Conservation (phyloP, 64 coral and sea anemone genomes). For the Platygyra sinensis region DNA sequence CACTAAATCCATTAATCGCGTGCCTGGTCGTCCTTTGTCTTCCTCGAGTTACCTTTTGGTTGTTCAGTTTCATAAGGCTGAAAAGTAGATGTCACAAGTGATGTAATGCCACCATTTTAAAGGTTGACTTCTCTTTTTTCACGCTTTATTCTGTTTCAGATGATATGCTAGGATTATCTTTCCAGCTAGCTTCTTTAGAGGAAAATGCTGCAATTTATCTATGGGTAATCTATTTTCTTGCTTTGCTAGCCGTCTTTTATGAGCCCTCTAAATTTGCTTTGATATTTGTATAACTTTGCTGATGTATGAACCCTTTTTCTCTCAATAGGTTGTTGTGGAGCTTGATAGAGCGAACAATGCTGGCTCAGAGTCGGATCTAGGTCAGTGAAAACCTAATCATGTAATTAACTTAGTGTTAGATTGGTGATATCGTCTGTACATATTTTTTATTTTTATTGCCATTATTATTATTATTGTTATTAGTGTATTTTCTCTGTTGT, state of each 20-base stretch:
- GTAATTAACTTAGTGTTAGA: no score
- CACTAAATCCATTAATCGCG: no score
- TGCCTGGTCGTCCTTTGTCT: no score
- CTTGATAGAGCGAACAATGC: constrained; percentile 76
- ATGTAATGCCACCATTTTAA: neutral
- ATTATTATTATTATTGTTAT: no score
- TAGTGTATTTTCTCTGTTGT: no score
- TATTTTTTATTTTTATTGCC: no score
- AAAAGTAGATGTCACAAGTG: no score
- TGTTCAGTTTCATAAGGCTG: no score
- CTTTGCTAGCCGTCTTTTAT: neutral
- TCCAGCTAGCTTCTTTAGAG: constrained; percentile 97
- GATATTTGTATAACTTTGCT: neutral
- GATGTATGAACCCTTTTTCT: neutral
- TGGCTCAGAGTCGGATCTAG: constrained; percentile 93
- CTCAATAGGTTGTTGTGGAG: constrained; percentile 87
- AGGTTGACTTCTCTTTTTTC: neutral
- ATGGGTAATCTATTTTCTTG: constrained; percentile 68
- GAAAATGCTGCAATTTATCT: constrained; percentile 90
- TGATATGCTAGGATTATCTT: constrained; percentile 89
- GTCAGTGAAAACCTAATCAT: constrained; percentile 28
- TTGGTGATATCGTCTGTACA: no score
- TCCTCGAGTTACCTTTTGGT: no score
- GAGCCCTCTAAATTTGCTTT: neutral
- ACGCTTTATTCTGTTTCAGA: constrained; percentile 34